Evolutionary conservation across 2,113 vertebrate species (phyloP).

Genomic region (Heliornis fulica): DNA sequence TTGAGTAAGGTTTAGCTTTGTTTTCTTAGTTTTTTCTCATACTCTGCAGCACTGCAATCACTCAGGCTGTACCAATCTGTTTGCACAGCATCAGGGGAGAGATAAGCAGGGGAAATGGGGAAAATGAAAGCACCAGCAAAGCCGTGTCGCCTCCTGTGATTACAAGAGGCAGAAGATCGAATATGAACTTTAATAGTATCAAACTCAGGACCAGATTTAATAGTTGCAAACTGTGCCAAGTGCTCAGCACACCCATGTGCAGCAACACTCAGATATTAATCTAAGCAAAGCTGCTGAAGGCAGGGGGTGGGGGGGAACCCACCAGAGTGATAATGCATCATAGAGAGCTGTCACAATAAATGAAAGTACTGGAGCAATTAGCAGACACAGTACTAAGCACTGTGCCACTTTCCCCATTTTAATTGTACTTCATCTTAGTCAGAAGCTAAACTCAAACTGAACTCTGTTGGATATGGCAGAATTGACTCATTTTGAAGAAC

Average conservation of each 20-base stretch:
- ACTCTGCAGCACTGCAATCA: not conserved
- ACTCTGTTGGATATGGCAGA: conserved; percentile 18
- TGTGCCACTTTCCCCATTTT: conserved; percentile 9
- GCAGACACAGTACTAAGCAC: conserved; percentile 43
- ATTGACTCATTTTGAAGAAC: conserved; percentile 43
- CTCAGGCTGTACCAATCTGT: not conserved
- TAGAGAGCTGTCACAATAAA: conserved; percentile 62
- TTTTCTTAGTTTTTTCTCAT: not conserved
- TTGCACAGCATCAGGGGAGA: not conserved
- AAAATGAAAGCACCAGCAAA: not conserved
- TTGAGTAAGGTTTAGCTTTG: not conserved
- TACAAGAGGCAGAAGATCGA: not conserved
- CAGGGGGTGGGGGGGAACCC: not conserved
- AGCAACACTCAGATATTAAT: conserved; percentile 18
- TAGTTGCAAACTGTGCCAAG: conserved; percentile 12
- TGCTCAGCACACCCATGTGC: not conserved
- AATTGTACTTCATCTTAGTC: conserved; percentile 58
- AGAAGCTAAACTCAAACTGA: conserved; percentile 43
- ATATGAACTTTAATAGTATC: not conserved
- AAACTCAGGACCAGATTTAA: not conserved
- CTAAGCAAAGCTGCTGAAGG: conserved; percentile 32
- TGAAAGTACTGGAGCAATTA: conserved; percentile 62
- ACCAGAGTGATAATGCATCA: conserved; percentile 50
- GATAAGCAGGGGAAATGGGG: not conserved
- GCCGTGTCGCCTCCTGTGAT: not conserved